A percentile compares a stretch with the other conserved stretches of the same genome.
Evolutionary conservation across 2,888 invertebrate genomes (phyloP).

Genomic region (Caenorhabditis afra): DNA sequence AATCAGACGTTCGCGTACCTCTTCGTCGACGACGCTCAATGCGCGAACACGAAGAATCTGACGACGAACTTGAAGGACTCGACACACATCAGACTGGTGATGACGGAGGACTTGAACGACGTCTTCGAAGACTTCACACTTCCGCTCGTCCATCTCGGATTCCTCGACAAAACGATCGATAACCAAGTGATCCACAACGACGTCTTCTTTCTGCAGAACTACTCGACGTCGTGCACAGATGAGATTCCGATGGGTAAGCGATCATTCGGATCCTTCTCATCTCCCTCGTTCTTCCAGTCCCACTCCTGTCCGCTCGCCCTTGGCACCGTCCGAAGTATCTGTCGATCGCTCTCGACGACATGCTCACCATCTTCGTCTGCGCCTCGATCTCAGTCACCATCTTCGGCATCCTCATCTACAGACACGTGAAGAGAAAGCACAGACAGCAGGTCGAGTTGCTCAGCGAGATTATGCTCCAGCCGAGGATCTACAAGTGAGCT

Average conservation of each 20-base stretch:
- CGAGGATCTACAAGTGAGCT: conserved; percentile 51
- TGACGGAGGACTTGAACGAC: conserved; percentile 46
- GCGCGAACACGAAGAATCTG: conserved; percentile 30
- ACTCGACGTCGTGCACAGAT: conserved; percentile 60
- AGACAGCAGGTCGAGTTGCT: conserved; percentile 60
- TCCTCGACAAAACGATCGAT: conserved; percentile 52
- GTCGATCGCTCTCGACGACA: conserved; percentile 65
- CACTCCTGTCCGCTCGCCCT: conserved; percentile 48
- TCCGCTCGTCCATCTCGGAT: conserved; percentile 46
- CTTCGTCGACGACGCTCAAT: conserved; percentile 37
- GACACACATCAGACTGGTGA: conserved; percentile 59
- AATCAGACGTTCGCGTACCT: conserved; percentile 54
- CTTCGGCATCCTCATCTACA: conserved; percentile 64
- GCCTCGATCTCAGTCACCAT: conserved; percentile 61
- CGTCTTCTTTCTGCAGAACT: conserved; percentile 59
- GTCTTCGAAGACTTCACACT: conserved; percentile 57
- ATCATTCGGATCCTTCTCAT: neutral
- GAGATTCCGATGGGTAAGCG: conserved; percentile 56
- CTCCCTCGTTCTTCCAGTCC: conserved; percentile 36
- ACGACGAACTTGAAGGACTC: conserved; percentile 40
- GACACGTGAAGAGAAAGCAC: conserved; percentile 55
- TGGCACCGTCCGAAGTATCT: conserved; percentile 66
- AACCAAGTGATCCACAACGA: conserved; percentile 61
- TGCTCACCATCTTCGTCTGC: conserved; percentile 66
- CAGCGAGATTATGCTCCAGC: conserved; percentile 63